Evolutionary conservation across 2,888 invertebrate species (phyloP), one percentile per base, ranked within the genome.

Genomic region (Ennomos quercinarius): DNA sequence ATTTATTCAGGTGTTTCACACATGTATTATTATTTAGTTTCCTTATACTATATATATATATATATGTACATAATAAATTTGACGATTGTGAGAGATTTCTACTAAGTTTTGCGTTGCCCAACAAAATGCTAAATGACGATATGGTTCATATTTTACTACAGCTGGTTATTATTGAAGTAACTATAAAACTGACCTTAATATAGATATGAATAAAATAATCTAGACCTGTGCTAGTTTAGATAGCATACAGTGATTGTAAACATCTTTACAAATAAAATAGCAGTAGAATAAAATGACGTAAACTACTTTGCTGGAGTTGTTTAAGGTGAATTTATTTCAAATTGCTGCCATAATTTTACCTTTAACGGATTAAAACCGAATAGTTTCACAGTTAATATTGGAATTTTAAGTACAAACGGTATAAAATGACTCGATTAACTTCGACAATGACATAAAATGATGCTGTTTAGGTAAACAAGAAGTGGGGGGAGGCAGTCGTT

Each of bases 361-460:
- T 49, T 44, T 53, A 53, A 59, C 53, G 49, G 53, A 40, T 13
- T 44, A 27, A 53, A 17, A 53, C 44, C n/a, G 43, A 34, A 37
- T 53, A 11, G 27, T 40, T 45, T 41, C 43, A 37, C 48, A 49
- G 43, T 44, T 38, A 40, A 36, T 58, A 39, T 39, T 50, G 46
- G 36, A 54, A 46, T 46, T 59, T 52, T 39, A 50, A 46, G 41
- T 36, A 47, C 43, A 8, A 44, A 39, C 9, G 43, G 36, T 40
- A 34, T 48, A 52, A 43, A 53, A 27, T 49, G 37, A 37, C 44
- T 36, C 13, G 42, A 53, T 54, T 37, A 41, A 44, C 34, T 45
- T 54, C n/a, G 37, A 41, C 49, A 53, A 53, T 53, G 40, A 37
- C 41, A 44, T 59, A 53, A 59, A 53, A 54, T 13, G n/a, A 5